Percentiles rank a stretch among this genome's conserved stretches.
phyloP scores from a whole-genome alignment of 2,797 vertebrate genomes.

The Ptychadena robeensis region DNA sequence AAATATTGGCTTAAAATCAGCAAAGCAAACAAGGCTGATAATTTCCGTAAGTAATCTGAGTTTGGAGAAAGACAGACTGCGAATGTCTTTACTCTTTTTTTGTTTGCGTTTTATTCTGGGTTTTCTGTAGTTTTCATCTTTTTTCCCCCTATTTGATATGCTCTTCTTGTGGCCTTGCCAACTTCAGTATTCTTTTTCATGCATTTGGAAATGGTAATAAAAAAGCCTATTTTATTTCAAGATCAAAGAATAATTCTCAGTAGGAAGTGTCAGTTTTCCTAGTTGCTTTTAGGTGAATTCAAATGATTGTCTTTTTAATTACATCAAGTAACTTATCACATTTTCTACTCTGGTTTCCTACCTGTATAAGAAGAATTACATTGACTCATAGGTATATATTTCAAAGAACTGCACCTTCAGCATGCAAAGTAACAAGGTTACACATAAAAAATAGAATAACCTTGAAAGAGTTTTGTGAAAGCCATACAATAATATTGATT shows the following conservation, averaged over 20 bases:
- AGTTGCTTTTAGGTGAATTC: constrained; percentile 30
- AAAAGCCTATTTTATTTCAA: constrained; percentile 12
- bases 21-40: background rate
- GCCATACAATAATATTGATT: constrained; percentile 61
- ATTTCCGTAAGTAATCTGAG: background rate
- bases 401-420: constrained; percentile 25
- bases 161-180: background rate
- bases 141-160: background rate
- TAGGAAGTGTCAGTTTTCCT: constrained; percentile 31
- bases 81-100: no score
- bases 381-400: constrained; percentile 33
- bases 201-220: background rate
- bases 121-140: background rate
- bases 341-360: constrained; percentile 8
- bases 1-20: background rate
- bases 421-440: constrained; percentile 51
- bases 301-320: constrained; percentile 35
- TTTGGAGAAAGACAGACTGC: background rate
- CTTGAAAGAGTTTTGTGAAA: constrained; percentile 57
- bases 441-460: constrained; percentile 49
- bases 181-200: background rate
- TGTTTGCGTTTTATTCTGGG: no score
- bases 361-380: constrained; percentile 28
- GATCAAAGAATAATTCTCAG: constrained; percentile 32
- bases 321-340: constrained; percentile 16